Base-by-base conservation (phyloP, 2,113 vertebrate species). In the Menidia beryllina region DNA sequence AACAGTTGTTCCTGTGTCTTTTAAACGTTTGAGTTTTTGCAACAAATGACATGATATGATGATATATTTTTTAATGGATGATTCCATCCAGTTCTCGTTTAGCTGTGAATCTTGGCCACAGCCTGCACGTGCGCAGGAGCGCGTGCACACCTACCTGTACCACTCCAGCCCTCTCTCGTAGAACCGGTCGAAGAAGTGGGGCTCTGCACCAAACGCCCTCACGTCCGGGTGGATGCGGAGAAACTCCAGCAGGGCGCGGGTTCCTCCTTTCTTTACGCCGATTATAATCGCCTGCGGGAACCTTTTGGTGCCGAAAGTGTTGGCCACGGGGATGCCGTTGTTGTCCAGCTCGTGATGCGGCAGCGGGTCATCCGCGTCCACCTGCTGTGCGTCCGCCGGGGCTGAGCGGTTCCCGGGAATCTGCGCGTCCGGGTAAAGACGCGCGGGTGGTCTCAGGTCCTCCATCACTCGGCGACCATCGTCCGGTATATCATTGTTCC, bases 171-270 rank as follows among this genome's bases (percentile, higher is more conserved):
- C 93, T 64, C 72, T 89, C 17, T 91, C 86, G 43, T 93, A 94
- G 52, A 92, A 92, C 39, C 93, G 79, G 78, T 94, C 93, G 67
- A 93, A 94, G 89, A 94, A 95, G 75, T 94, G 92, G 21, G 93
- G 92, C 55, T 94, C 93, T 0, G 94, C 85, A 0, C 94, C 95
- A 60, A 95, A 84, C 2, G 93, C 94, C 30, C 94, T 86, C 60
- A 94, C 94, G 71, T 94, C 94, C n/a, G 93, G 94, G 66, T 93
- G 94, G 80, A 93, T 90, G 78, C 94, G 93, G 38, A 94, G 88
- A 64, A 94, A 94, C 91, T 94, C 91, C 59, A 94, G 91, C 82
- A 95, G 91, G 13, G 94, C 94, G 23, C 94, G 88, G 20, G 90
- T 94, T 9, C 95, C 93, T 5, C 93, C 91, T 69, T 95, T 94